Conservation (phyloP, 1,140 invertebrate species). For the Euura saliciscinereae region DNA sequence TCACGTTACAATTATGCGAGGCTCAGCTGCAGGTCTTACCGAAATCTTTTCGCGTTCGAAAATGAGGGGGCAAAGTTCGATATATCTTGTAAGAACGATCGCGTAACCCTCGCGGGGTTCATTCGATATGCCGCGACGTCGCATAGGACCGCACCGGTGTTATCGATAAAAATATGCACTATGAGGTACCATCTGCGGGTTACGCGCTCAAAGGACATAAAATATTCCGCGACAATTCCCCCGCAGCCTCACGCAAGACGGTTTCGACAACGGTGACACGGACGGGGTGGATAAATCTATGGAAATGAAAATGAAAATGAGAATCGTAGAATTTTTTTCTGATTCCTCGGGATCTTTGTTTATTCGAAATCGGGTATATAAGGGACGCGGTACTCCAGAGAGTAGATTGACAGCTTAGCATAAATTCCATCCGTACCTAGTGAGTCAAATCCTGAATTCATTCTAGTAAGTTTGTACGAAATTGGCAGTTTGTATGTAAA, state of each 20-base stretch:
- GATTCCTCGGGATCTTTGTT: no score
- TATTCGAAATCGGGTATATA: no score
- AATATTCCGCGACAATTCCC: conserved; percentile 16
- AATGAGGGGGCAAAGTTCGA: conserved; percentile 25
- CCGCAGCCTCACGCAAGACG: background rate
- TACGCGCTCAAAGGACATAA: conserved; percentile 6
- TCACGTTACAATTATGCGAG: background rate
- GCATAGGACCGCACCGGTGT: conserved; percentile 1
- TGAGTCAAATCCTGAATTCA: background rate
- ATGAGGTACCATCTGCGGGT: conserved; percentile 10
- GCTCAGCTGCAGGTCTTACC: background rate
- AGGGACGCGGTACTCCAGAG: no score
- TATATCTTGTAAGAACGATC: conserved; percentile 33
- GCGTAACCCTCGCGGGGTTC: background rate
- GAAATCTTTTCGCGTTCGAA: background rate
- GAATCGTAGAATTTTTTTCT: no score
- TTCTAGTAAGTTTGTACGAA: background rate
- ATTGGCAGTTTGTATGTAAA: background rate
- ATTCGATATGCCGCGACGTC: background rate
- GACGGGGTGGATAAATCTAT: background rate
- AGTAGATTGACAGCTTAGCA: no score
- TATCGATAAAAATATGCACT: conserved; percentile 16
- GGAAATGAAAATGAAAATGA: background rate
- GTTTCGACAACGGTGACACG: background rate
- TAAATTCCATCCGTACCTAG: background rate